Evolutionary conservation across 2,888 invertebrate species (phyloP), one percentile per base, ranked within the genome.

Genomic region (Torymus auratus): DNA sequence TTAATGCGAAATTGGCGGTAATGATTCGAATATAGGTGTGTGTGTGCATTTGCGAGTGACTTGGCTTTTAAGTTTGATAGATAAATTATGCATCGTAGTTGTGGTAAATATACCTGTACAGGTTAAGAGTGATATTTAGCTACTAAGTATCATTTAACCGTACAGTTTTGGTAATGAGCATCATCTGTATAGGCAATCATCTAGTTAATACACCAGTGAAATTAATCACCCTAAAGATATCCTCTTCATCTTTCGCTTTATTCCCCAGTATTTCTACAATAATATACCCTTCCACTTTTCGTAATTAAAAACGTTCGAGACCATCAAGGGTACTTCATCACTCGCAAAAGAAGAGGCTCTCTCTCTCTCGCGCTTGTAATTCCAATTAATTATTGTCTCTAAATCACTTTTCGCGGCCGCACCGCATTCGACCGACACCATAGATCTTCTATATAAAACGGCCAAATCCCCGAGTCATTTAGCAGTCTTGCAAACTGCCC

Each of bases 381-480:
- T 52, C 67, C 60, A 72, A 72, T 79, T 79, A 69, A 60, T 56
- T 23, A 20, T 50, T 7, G 53, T 55, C n/a, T 52, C 72, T 78
- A 68, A 78, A 78, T 78, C 61, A 72, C 20, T n/a, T n/a, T n/a
- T 55, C 55, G 3, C 11, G n/a, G n/a, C 1, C 20, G 20, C 20
- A 53, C 58, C 60, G 12, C 12, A 15, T 7, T 67, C 14, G 41
- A 41, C 41, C 41, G 41, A 41, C 41, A 41, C 11, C 61, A 65
- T 41, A 52, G 23, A 64, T 50, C 28, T 55, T 52, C 56, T 23
- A 53, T 23, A 53, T 71, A 64, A 64, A 67, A 73, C 23, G n/a
- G 20, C 17, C 41, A 23, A 73, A 73, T 79, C 62, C 56, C 68
- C 61, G 58, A 56, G 61, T 79, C 79, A 73, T 79, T 73, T 79